phyloP scores from a whole-genome alignment of 2,797 vertebrate species.

The Astyanax mexicanus region DNA sequence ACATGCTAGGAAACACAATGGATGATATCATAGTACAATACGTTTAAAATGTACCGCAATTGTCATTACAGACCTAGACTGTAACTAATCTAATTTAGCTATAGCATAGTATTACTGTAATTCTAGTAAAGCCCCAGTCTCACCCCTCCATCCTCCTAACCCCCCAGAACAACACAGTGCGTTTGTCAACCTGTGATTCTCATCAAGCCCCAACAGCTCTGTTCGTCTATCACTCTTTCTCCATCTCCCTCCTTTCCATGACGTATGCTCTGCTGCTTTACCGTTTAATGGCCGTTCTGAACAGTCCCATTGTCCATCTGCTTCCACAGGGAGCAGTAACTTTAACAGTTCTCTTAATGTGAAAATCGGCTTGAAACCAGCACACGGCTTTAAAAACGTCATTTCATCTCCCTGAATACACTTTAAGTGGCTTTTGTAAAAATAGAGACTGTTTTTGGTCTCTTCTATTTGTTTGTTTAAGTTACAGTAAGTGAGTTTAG shows the following conservation, averaged over 20 bases:
- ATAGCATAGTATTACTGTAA: background rate
- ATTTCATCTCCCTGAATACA: background rate
- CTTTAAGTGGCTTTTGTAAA: background rate
- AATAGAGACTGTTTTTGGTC: slow-evolving; percentile 3
- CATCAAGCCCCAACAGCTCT: slow-evolving; percentile 51
- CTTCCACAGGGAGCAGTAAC: slow-evolving; percentile 40
- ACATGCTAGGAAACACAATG: too few relatives aligned
- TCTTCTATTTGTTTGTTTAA: slow-evolving; percentile 37
- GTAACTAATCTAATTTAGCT: too few relatives aligned
- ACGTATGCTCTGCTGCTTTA: slow-evolving; percentile 31
- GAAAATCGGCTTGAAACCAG: slow-evolving; percentile 6
- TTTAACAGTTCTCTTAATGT: slow-evolving; percentile 6
- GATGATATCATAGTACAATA: too few relatives aligned
- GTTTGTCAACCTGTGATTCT: slow-evolving; percentile 53
- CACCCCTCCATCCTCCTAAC: slow-evolving; percentile 1
- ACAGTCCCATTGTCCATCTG: slow-evolving; percentile 29
- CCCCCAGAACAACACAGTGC: slow-evolving; percentile 41
- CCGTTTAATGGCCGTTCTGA: slow-evolving; percentile 26
- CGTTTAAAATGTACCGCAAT: too few relatives aligned
- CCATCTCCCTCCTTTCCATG: slow-evolving; percentile 27
- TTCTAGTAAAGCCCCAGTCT: background rate
- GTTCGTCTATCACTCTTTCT: slow-evolving; percentile 22
- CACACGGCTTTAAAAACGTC: background rate
- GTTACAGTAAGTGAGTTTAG: slow-evolving; percentile 8
- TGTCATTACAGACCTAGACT: too few relatives aligned